Evolutionary conservation across 2,797 vertebrate genomes (phyloP).

Genomic region (Numenius phaeopus): DNA sequence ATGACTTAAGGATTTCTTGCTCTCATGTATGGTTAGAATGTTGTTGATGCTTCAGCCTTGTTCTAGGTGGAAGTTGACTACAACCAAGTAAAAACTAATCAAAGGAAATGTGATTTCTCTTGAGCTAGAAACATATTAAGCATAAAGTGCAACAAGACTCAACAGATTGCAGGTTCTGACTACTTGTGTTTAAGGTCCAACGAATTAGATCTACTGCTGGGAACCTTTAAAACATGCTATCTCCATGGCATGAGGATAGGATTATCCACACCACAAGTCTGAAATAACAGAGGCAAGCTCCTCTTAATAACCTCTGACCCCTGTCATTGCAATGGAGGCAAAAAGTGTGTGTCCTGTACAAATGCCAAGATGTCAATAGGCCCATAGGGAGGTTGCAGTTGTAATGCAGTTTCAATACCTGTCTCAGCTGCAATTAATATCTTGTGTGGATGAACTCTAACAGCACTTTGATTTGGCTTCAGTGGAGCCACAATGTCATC

Average conservation of each 20-base stretch:
- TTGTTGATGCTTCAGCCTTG: neutral
- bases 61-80: neutral
- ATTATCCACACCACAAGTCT: neutral
- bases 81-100: neutral
- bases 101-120: neutral
- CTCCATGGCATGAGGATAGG: neutral
- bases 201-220: neutral
- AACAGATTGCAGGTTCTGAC: neutral
- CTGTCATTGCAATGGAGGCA: neutral
- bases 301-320: neutral
- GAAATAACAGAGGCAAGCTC: neutral
- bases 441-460: neutral
- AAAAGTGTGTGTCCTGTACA: neutral
- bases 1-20: neutral
- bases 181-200: neutral
- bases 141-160: neutral
- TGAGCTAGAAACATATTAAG: neutral
- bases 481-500: neutral
- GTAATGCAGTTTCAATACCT: neutral
- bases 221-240: neutral
- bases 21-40: neutral
- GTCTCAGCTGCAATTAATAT: neutral
- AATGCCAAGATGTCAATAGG: neutral
- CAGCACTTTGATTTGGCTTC: neutral
- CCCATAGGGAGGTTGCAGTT: neutral